Conservation (phyloP, 2,797 vertebrate species). For the Gallinago solitaria region DNA sequence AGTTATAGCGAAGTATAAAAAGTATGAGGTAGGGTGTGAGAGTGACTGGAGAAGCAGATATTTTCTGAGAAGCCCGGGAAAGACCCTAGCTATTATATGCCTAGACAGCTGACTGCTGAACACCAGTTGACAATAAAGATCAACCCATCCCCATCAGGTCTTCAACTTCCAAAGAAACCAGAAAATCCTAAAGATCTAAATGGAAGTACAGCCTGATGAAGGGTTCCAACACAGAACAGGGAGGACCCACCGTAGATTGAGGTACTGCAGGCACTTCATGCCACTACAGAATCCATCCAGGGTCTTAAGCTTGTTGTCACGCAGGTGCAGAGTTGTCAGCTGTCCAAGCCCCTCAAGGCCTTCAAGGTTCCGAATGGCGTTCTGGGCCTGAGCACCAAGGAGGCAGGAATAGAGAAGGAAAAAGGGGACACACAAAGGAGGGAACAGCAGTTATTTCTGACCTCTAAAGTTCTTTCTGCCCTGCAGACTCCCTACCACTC, state of each 20-base stretch:
- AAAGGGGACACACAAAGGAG: background rate
- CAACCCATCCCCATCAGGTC: background rate
- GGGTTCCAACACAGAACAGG: background rate
- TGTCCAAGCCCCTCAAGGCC: slow-evolving; percentile 82
- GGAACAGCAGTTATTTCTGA: background rate
- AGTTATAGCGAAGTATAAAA: background rate
- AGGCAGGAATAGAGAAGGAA: background rate
- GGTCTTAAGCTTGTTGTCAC: slow-evolving; percentile 87
- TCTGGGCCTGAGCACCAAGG: slow-evolving; percentile 83
- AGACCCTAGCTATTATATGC: background rate
- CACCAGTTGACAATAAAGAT: background rate
- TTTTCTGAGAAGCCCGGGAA: background rate
- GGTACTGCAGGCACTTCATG: slow-evolving; percentile 89
- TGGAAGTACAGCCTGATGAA: background rate
- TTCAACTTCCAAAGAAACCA: background rate
- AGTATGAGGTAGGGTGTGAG: background rate
- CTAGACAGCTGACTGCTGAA: background rate
- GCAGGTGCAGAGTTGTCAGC: slow-evolving; percentile 87
- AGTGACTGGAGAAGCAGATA: background rate
- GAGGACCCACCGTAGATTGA: slow-evolving; percentile 85
- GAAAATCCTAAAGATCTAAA: background rate
- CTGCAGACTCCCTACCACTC: background rate
- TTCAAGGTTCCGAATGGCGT: slow-evolving; percentile 82
- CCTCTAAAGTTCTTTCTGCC: background rate
- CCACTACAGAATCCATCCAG: slow-evolving; percentile 84